Evolutionary conservation across 2,797 vertebrate genomes (phyloP), one percentile per base, ranked within the genome.

Genomic region (Protosalanx chinensis): DNA sequence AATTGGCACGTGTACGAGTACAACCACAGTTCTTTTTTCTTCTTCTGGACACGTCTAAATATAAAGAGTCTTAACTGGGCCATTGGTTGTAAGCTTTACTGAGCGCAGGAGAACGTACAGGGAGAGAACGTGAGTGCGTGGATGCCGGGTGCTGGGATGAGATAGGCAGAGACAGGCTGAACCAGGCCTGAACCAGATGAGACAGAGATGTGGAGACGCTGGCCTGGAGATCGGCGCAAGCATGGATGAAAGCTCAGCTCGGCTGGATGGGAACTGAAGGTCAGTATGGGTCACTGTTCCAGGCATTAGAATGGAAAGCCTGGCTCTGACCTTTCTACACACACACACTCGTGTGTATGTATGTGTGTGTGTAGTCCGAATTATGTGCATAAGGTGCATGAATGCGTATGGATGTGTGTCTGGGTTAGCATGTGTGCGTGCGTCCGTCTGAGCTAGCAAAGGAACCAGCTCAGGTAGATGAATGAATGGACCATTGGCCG

Each of bases 1-100:
- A 87, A 89, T 87, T 87, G 87, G 88, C 85, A 84, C 74, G 79
- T 79, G 85, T 84, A 87, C 85, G 89, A 82, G 78, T 87, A 85
- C 86, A 86, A 85, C 78, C 70, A 85, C 81, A 76, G 79, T 80
- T 78, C 83, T 77, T 84, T 85, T 12, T 41, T 64, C 60, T 29
- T 82, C 20, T 82, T 83, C 77, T 71, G 80, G 86, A 86, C 86
- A 61, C 81, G 81, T 84, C 79, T 80, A 85, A 82, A 87, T 51
- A 62, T 41, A 62, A 6, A 6, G 76, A 79, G 81, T 72, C 75
- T 85, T 85, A 88, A 85, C 85, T 78, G 85, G 82, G 81, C 85
- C 86, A 85, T 89, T 88, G 87, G 79, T 78, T 80, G 66, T n/a
- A 83, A 78, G 77, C 75, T 81, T 86, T 76, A 87, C 83, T 33